A percentile compares a stretch with the other conserved stretches of the same genome.
phyloP scores from a whole-genome alignment of 2,888 invertebrate species.

The Drosophila algonquin region DNA sequence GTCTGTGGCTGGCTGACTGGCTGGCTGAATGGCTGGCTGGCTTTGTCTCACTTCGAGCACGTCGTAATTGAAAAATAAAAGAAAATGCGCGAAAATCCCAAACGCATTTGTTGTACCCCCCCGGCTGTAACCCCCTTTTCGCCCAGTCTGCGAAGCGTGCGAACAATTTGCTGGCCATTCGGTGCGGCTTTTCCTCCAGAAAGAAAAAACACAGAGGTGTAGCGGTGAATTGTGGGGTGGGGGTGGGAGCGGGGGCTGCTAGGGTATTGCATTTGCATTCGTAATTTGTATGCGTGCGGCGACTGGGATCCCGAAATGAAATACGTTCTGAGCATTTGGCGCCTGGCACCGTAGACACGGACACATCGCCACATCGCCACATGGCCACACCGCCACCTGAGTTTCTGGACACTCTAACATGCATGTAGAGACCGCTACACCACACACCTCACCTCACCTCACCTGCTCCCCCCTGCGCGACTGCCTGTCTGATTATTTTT shows the following conservation, averaged over 20 bases:
- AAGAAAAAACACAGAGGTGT: not conserved
- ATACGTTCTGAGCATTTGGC: conserved; percentile 71
- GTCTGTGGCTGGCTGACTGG: not conserved
- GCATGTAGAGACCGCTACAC: not conserved
- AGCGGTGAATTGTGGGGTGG: not conserved
- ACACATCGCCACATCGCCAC: conserved; percentile 15
- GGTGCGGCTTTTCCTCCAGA: conserved; percentile 56
- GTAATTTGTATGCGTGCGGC: conserved; percentile 75
- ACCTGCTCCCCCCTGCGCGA: not conserved
- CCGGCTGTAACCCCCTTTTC: conserved; percentile 2
- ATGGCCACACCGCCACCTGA: conserved; percentile 53
- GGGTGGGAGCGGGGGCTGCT: not conserved
- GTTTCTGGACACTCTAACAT: conserved; percentile 10
- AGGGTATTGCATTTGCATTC: conserved; percentile 45
- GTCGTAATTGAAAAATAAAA: conserved; percentile 55
- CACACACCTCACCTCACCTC: too few relatives aligned
- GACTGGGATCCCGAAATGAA: conserved; percentile 52
- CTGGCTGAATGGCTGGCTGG: not conserved
- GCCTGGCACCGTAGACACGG: conserved; percentile 49
- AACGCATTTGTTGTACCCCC: conserved; percentile 60
- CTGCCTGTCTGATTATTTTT: conserved; percentile 53
- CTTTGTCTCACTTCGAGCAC: conserved; percentile 21
- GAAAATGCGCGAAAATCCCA: conserved; percentile 68
- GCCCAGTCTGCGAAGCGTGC: conserved; percentile 67
- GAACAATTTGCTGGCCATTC: conserved; percentile 73